Percentiles rank a stretch among this genome's conserved stretches.
phyloP scores from a whole-genome alignment of 2,888 invertebrate genomes.

The Scaptodrosophila latifasciaeformis region DNA sequence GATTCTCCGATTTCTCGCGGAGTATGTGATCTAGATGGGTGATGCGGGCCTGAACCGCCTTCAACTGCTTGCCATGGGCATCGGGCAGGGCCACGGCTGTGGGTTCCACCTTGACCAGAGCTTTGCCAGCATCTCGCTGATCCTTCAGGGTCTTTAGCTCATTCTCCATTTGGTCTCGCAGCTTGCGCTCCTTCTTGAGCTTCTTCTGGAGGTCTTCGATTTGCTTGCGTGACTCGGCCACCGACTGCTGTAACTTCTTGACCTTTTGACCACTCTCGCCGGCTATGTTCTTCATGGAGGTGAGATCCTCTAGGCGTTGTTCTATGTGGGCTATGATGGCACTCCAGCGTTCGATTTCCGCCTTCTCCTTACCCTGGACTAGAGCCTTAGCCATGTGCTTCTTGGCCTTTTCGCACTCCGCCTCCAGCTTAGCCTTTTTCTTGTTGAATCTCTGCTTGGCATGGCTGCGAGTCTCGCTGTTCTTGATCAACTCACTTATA shows the following conservation, averaged over 20 bases:
- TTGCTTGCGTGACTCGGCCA: constrained; percentile 84
- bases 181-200: constrained; percentile 84
- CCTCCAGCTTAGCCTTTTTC: constrained; percentile 79
- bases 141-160: constrained; percentile 78
- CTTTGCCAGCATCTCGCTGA: constrained; percentile 70
- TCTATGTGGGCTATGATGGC: constrained; percentile 76
- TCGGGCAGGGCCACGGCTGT: constrained; percentile 46
- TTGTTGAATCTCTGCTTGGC: constrained; percentile 80
- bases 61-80: constrained; percentile 78
- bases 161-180: constrained; percentile 81
- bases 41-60: constrained; percentile 81
- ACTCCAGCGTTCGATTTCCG: constrained; percentile 74
- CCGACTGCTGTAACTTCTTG: constrained; percentile 82
- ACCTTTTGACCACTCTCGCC: constrained; percentile 81
- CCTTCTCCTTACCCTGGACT: constrained; percentile 74
- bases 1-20: constrained; percentile 82
- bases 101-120: constrained; percentile 44
- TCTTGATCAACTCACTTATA: constrained; percentile 81
- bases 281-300: constrained; percentile 78
- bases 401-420: constrained; percentile 78
- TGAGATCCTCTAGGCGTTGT: constrained; percentile 76
- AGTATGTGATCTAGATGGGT: constrained; percentile 82
- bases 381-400: constrained; percentile 78
- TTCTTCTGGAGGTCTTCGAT: constrained; percentile 84
- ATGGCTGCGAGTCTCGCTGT: constrained; percentile 77